These are phyloP conservation scores for Rhynchopsitta pachyrhyncha DNA, from an alignment of 2,113 vertebrate species.

Conservation along the genomic window DNA sequence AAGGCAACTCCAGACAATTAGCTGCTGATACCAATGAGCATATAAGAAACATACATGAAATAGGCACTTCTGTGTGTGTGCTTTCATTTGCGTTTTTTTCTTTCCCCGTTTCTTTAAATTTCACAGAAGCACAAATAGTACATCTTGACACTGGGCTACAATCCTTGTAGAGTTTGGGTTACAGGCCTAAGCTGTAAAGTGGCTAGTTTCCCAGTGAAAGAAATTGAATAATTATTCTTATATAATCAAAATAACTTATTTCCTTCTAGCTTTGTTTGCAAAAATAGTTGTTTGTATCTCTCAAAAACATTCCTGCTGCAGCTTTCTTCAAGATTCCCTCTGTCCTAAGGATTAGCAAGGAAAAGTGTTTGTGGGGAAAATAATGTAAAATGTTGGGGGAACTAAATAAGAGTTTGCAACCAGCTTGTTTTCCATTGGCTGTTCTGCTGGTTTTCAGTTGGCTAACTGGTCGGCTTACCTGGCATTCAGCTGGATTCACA, in stretches of 20 bases:
- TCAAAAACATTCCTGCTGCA: not conserved
- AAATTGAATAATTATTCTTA: not conserved
- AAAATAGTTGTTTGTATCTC: not conserved
- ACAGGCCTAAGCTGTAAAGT: not conserved
- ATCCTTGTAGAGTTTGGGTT: not conserved
- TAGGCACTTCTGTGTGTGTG: too few relatives aligned
- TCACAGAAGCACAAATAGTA: not conserved
- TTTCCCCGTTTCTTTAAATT: not conserved
- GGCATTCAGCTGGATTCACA: not conserved
- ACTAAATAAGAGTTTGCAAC: not conserved
- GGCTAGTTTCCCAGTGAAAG: not conserved
- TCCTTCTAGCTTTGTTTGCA: not conserved
- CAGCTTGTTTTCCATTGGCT: not conserved
- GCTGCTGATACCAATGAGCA: not conserved
- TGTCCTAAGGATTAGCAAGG: not conserved
- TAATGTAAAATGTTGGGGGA: not conserved
- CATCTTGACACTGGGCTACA: not conserved
- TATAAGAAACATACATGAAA: not conserved
- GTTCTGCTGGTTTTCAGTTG: not conserved
- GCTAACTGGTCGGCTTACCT: not conserved
- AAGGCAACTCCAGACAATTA: not conserved
- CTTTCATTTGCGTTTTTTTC: not conserved
- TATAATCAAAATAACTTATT: not conserved
- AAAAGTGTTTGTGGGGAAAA: accelerated
- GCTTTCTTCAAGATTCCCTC: not conserved